phyloP scores from a whole-genome alignment of 2,797 vertebrate species.

The Pteropus rufus region DNA sequence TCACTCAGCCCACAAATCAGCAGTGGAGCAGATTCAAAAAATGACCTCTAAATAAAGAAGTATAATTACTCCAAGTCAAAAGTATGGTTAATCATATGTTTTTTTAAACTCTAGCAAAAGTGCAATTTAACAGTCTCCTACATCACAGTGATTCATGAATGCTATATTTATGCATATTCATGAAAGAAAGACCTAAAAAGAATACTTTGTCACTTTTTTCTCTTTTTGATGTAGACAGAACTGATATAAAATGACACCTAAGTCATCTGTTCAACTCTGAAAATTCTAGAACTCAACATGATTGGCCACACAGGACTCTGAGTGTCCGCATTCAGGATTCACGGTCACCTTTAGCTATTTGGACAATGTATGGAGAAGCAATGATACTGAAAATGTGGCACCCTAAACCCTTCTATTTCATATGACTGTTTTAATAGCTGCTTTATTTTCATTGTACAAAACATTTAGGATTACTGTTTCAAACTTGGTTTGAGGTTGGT shows the following conservation, averaged over 20 bases:
- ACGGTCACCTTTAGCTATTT: neutral
- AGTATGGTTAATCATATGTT: conserved; percentile 70
- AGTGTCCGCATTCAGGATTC: neutral
- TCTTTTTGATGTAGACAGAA: conserved; percentile 49
- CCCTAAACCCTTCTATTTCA: neutral
- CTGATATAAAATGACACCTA: conserved; percentile 72
- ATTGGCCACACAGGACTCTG: neutral
- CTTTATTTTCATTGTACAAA: neutral
- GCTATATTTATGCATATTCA: conserved; percentile 71
- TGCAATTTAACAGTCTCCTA: conserved; percentile 64
- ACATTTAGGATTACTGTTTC: neutral
- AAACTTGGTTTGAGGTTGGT: neutral
- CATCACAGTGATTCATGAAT: conserved; percentile 77
- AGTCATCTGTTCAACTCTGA: conserved; percentile 49
- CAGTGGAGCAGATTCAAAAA: conserved; percentile 52
- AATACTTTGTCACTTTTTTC: conserved; percentile 62
- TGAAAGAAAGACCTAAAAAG: conserved; percentile 66
- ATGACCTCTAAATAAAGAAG: conserved; percentile 70
- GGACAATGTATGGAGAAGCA: neutral
- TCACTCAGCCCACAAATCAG: conserved; percentile 11
- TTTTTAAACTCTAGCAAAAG: conserved; percentile 71
- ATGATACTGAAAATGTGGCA: neutral
- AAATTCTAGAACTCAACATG: neutral
- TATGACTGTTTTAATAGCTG: neutral
- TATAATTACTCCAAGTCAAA: conserved; percentile 57